Evolutionary conservation across 1,140 invertebrate genomes (phyloP).

Genomic region (Drosophila nigromelanica): DNA sequence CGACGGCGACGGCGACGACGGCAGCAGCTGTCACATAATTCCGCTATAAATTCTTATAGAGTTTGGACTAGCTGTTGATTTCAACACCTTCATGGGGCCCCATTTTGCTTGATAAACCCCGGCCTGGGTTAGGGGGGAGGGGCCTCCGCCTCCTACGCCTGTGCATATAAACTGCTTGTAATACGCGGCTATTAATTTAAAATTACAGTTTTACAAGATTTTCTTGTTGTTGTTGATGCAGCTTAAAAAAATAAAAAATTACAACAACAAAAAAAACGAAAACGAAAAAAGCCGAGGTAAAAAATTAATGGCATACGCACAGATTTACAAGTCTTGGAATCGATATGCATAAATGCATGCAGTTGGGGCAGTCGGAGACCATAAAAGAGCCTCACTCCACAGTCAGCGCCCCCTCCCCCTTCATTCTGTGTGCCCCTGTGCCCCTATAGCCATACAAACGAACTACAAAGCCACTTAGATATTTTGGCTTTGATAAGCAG

Average conservation of each 20-base stretch:
- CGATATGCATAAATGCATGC: slow-evolving; percentile 73
- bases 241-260: slow-evolving; percentile 30
- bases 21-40: slow-evolving; percentile 81
- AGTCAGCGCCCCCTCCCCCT: not conserved
- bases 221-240: slow-evolving; percentile 21
- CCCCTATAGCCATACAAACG: slow-evolving; percentile 38
- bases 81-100: slow-evolving; percentile 73
- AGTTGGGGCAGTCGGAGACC: slow-evolving; percentile 46
- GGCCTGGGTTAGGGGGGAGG: slow-evolving; percentile 4
- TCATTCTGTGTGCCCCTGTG: not conserved
- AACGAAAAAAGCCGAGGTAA: slow-evolving; percentile 22
- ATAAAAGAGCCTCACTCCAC: slow-evolving; percentile 58
- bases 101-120: slow-evolving; percentile 16
- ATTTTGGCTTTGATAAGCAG: slow-evolving; percentile 72
- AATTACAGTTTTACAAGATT: slow-evolving; percentile 80
- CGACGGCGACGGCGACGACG: slow-evolving; percentile 21
- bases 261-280: slow-evolving; percentile 30
- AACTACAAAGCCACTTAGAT: slow-evolving; percentile 77
- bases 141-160: slow-evolving; percentile 64
- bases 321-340: slow-evolving; percentile 74
- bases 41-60: slow-evolving; percentile 82
- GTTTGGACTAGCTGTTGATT: slow-evolving; percentile 83
- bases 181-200: slow-evolving; percentile 82
- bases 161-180: slow-evolving; percentile 81
- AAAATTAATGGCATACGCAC: slow-evolving; percentile 78